These are phyloP conservation scores for Scleropages formosus DNA, from an alignment of 2,797 vertebrate species.

Conservation along the genomic window DNA sequence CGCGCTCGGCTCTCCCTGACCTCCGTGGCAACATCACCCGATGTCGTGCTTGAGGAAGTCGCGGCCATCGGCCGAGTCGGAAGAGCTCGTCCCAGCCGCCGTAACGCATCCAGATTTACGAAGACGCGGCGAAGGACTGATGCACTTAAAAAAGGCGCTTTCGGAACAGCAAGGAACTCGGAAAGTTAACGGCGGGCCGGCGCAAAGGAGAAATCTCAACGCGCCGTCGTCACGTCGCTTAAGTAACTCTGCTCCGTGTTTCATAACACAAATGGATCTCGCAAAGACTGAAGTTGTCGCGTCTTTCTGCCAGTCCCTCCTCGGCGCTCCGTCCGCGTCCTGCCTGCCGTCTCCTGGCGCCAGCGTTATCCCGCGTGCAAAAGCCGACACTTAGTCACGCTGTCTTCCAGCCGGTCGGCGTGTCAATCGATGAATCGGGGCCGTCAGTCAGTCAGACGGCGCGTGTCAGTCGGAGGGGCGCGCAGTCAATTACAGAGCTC, in stretches of 20 bases:
- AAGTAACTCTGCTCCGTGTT: background rate
- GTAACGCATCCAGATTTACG: background rate
- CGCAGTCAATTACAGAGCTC: slow-evolving; percentile 20
- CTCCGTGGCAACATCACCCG: slow-evolving; percentile 5
- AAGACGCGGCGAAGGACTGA: no score
- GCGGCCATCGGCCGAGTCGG: background rate
- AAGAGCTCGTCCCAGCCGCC: background rate
- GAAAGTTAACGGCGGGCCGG: background rate
- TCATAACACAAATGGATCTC: background rate
- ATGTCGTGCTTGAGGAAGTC: slow-evolving; percentile 3
- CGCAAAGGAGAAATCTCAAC: background rate
- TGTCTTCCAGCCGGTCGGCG: slow-evolving; percentile 8
- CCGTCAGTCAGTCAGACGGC: slow-evolving; percentile 21
- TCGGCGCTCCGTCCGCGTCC: background rate
- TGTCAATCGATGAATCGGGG: slow-evolving; percentile 41
- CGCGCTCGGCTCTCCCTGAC: background rate
- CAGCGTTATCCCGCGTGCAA: background rate
- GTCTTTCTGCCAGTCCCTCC: background rate
- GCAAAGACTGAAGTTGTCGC: background rate
- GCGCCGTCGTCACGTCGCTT: background rate
- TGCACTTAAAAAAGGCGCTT: background rate
- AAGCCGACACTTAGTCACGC: slow-evolving; percentile 25
- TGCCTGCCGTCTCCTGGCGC: slow-evolving; percentile 27
- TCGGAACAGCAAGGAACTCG: background rate
- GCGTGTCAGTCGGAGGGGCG: slow-evolving; percentile 6